Evolutionary conservation across 2,113 vertebrate genomes (phyloP), one percentile per base, ranked within the genome.

Genomic region (Grallaria varia): DNA sequence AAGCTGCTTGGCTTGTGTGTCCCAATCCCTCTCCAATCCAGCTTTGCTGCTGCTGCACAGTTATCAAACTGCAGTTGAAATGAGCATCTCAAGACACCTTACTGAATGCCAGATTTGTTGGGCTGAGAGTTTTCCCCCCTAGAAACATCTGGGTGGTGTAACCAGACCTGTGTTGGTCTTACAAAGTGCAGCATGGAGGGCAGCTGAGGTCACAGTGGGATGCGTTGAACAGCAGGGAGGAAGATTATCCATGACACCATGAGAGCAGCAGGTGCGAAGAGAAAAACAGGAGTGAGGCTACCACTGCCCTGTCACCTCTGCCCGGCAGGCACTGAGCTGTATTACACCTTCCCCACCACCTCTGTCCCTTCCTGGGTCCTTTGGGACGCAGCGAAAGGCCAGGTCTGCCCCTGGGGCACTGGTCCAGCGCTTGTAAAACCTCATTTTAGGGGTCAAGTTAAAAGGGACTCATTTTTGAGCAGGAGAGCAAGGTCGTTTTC

Each of bases 401-500:
- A 60, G 17, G 23, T 60, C 89, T 82, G 45, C 45, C 91, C 47
- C 37, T 6, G 27, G 49, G 75, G 39, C 21, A 1, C n/a, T 59
- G 39, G 5, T 80, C 68, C 75, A 95, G 55, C 53, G 31, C 50
- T 87, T 33, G 15, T 91, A 88, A 87, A 96, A 81, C 0, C 0
- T 52, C 84, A 37, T 28, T 78, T 20, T 27, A 72, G 56, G 37
- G 58, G n/a, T 39, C 21, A 62, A 89, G 56, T 89, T 90, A 94
- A 88, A 92, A 93, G 53, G 24, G 40, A 49, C 35, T 87, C 37
- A 42, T 84, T 96, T 92, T 84, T 90, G 72, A 84, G 77, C 49
- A 66, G 80, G 44, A 89, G 45, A 30, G 55, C 69, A 84, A 95
- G 86, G 62, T 87, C 53, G 66, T 90, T 84, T 94, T 94, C 84